Conservation (phyloP, 2,888 invertebrate genomes). For the Polydesmus complanatus region DNA sequence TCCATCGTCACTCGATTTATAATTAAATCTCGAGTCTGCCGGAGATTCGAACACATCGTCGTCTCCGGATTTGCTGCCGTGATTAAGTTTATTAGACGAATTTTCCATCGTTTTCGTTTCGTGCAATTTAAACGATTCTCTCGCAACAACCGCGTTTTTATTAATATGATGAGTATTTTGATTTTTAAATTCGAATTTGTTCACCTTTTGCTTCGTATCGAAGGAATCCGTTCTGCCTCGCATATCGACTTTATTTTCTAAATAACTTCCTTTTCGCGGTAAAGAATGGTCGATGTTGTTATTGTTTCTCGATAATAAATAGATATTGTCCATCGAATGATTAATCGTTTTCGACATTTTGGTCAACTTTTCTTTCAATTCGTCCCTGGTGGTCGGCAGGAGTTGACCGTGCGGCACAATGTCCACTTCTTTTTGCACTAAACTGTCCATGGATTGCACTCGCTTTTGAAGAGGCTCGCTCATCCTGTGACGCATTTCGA, state of each 20-base stretch:
- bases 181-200: no score
- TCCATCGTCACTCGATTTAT: neutral
- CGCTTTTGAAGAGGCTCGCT: conserved; percentile 7
- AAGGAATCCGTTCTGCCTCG: neutral
- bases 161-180: no score
- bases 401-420: neutral
- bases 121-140: no score
- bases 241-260: neutral
- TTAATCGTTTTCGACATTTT: conserved; percentile 4
- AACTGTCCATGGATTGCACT: conserved; percentile 14
- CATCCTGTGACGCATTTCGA: neutral
- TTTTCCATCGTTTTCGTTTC: neutral
- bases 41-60: neutral
- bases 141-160: neutral
- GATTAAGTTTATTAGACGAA: neutral
- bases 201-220: neutral
- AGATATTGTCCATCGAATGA: conserved; percentile 5
- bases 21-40: neutral
- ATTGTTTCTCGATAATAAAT: neutral
- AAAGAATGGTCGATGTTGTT: neutral
- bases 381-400: neutral
- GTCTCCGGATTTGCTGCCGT: neutral
- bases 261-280: neutral
- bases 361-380: neutral
- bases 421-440: conserved; percentile 5